A percentile compares a stretch with the other conserved stretches of the same genome.
Evolutionary conservation across 2,113 vertebrate genomes (phyloP).

Genomic region (Gulo gulo): DNA sequence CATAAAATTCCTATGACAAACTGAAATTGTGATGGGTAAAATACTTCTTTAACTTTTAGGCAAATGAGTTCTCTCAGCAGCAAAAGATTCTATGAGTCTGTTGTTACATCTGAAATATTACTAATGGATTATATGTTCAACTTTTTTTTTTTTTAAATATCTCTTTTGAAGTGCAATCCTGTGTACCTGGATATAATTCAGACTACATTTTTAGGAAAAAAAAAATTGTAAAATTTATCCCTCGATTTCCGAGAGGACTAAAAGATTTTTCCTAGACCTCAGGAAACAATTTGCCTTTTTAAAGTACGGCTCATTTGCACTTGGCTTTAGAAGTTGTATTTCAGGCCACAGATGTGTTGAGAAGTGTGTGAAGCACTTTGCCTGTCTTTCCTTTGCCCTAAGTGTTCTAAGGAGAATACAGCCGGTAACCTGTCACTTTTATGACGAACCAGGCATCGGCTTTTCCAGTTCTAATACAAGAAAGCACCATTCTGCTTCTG

Average conservation of each 20-base stretch:
- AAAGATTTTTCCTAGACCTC: neutral
- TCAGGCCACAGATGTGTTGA: constrained; percentile 33
- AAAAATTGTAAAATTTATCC: constrained; percentile 6
- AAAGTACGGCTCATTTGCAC: neutral
- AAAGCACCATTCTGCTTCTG: neutral
- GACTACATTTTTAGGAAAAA: neutral
- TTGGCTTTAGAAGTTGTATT: constrained; percentile 33
- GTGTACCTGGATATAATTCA: constrained; percentile 57
- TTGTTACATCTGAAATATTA: neutral
- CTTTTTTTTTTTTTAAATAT: neutral
- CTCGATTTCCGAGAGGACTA: constrained; percentile 55
- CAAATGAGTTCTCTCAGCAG: neutral
- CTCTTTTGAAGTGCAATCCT: neutral
- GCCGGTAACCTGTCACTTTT: neutral
- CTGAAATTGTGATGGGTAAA: neutral
- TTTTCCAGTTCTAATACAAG: constrained; percentile 14
- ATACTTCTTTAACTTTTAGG: neutral
- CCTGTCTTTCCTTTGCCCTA: neutral
- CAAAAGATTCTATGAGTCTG: neutral
- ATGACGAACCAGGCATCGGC: neutral
- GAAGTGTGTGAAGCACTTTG: neutral
- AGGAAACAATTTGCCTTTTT: neutral
- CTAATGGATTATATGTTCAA: neutral
- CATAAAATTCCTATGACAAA: neutral
- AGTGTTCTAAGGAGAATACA: neutral